Conservation (phyloP, 2,888 invertebrate species). For the Euplagia quadripunctaria region DNA sequence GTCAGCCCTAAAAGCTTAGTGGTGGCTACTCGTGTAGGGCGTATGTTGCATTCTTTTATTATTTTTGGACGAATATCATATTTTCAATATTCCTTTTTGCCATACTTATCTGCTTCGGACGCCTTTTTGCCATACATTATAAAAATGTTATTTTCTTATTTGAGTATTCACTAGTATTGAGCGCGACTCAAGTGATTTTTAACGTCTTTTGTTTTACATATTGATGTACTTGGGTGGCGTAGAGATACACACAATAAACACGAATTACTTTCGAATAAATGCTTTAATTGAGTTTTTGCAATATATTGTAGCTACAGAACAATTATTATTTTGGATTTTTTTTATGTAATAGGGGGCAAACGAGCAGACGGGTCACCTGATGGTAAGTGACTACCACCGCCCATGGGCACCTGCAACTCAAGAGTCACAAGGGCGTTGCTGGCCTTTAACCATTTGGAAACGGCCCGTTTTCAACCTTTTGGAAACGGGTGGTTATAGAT, state of each 20-base stretch:
- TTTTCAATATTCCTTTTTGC: constrained; percentile 67
- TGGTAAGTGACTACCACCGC: too few species aligned
- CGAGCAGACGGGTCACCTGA: too few species aligned
- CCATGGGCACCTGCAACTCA: too few species aligned
- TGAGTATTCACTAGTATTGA: constrained; percentile 14
- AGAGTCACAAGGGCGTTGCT: too few species aligned
- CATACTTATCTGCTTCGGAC: constrained; percentile 66
- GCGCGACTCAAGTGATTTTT: constrained; percentile 10
- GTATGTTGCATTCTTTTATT: constrained; percentile 60
- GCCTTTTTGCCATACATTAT: constrained; percentile 60
- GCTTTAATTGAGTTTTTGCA: too few species aligned
- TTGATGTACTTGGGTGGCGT: not conserved
- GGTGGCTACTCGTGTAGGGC: constrained; percentile 69
- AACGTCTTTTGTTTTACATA: not conserved
- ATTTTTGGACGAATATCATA: constrained; percentile 68
- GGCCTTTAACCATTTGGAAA: too few species aligned
- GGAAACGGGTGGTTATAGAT: too few species aligned
- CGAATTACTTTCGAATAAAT: not conserved
- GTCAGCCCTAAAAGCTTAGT: constrained; percentile 60
- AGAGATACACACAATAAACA: not conserved
- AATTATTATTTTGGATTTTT: too few species aligned
- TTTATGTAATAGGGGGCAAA: too few species aligned
- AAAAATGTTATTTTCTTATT: constrained; percentile 53
- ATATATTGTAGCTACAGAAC: too few species aligned
- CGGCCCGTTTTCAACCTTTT: too few species aligned